Evolutionary conservation across 2,888 invertebrate species (phyloP), one percentile per base, ranked within the genome.

Genomic region (Drosophila prostipennis): DNA sequence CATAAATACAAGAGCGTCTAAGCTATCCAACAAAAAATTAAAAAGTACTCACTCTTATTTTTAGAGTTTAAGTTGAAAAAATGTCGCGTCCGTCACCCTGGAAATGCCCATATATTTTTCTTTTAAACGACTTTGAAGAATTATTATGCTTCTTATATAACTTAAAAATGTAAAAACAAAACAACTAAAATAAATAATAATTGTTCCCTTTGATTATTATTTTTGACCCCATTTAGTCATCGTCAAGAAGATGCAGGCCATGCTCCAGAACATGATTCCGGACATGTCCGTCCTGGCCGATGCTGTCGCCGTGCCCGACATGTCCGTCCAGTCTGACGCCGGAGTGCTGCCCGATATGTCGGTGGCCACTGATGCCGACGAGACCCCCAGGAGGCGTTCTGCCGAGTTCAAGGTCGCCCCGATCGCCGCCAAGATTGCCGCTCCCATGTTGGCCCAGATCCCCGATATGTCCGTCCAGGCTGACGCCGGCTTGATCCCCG

Each of bases 241-340:
- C 14, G 45, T 23, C 34, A n/a, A 29, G 19, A 52, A 39, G 16
- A 53, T 65, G 68, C 68, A 67, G 34, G 39, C 43, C 32, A 11
- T 65, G 34, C 3, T 65, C 16, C 68, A 65, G 53, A 16, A 46
- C 8, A 46, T 65, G 53, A 48, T 61, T 36, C 56, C 54, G 6
- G 43, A 64, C 13, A 80, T 84, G 75, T 73, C 80, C 2, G 67
- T 64, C 29, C 64, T 72, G 46, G 70, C 63, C 23, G 75, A 45
- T 7, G 13, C 45, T 7, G 45, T 45, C n/a, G 26, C 26, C 45
- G 45, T 45, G 3, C 45, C 45, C n/a, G 61, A 69, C 23, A 67
- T 67, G 49, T 61, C 70, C 26, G 55, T 56, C 36, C 49, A 53
- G 36, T 46, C 53, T 0, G 65, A 65, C 45, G 70, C 60, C 1